Base-by-base conservation (phyloP, 2,113 vertebrate genomes). In the Sprattus sprattus region DNA sequence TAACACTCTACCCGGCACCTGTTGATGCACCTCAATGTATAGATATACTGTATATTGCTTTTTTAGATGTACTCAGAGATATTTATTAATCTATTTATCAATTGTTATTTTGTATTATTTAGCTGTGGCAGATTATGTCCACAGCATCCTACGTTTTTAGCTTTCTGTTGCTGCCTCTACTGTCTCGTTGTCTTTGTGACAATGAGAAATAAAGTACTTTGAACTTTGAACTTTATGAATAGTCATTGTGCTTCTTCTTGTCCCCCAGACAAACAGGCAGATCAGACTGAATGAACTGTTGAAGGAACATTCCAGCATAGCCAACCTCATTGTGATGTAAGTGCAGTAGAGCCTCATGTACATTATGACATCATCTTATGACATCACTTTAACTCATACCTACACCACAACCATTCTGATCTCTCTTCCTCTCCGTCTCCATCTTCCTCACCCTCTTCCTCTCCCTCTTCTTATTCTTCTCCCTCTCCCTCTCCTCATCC, bases 311-410 rank as follows among this genome's bases (percentile, higher is more conserved):
- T 99, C 98, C 82, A 95, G 92, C 91, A 93, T 93, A 82, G 98
- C 98, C 89, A 99, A 97, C 85, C 94, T 99, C 93, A 99, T 99
- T 91, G 98, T 99, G 93, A 99, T 99, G 98, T 99, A 93, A 97
- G 98, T 94, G 92, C 6, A 25, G 20, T 15, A 67, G 32, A 28
- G 16, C 20, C 11, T n/a, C 18, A n/a, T 45, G 22, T 20, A 11
- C 39, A 75, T 39, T 39, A 4, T 22, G 0, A 22, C 22, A 9
- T 15, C 28, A 15, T 11, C 4, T 3, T 39, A 13, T 78, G 0
- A 78, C 20, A 11, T 1, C n/a, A 67, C 2, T 67, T 6, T 25
- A 7, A 67, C 64, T 25, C n/a, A 64, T 25, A 64, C 6, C 52
- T 64, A 67, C n/a, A 25, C 9, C 2, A 64, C 64, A 67, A 28